These are phyloP conservation scores for Ectemnius lituratus DNA, from an alignment of 2,888 invertebrate species.

Conservation along the genomic window DNA sequence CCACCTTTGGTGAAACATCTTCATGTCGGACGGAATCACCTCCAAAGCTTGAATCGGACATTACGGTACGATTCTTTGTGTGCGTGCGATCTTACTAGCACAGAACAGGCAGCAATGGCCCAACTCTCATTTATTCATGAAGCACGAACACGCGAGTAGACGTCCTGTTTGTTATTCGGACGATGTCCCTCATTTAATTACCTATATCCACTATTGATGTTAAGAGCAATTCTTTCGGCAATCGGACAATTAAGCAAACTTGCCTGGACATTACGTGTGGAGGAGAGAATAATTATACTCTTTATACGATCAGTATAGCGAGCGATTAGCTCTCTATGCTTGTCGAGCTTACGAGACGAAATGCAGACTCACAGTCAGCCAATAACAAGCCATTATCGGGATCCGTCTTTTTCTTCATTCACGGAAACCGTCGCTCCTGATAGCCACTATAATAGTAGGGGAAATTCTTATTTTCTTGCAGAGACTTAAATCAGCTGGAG, in stretches of 20 bases:
- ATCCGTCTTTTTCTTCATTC: no score
- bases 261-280: slow-evolving; percentile 32
- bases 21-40: slow-evolving; percentile 87
- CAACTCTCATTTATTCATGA: slow-evolving; percentile 15
- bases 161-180: slow-evolving; percentile 61
- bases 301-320: not conserved
- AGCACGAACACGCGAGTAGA: slow-evolving; percentile 12
- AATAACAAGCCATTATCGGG: no score
- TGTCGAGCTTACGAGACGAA: no score
- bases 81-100: no score
- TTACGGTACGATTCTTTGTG: slow-evolving; percentile 78
- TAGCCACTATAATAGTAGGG: no score
- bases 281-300: slow-evolving; percentile 45
- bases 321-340: not conserved
- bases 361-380: no score
- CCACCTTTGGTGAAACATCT: slow-evolving; percentile 85
- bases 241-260: slow-evolving; percentile 46
- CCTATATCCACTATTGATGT: slow-evolving; percentile 49
- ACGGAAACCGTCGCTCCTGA: no score
- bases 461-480: slow-evolving; percentile 59
- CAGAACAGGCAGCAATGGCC: no score
- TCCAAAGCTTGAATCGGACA: slow-evolving; percentile 87
- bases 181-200: slow-evolving; percentile 47
- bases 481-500: slow-evolving; percentile 84
- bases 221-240: slow-evolving; percentile 38